phyloP scores from a whole-genome alignment of 2,888 invertebrate genomes.

The Galerucella calmariensis region DNA sequence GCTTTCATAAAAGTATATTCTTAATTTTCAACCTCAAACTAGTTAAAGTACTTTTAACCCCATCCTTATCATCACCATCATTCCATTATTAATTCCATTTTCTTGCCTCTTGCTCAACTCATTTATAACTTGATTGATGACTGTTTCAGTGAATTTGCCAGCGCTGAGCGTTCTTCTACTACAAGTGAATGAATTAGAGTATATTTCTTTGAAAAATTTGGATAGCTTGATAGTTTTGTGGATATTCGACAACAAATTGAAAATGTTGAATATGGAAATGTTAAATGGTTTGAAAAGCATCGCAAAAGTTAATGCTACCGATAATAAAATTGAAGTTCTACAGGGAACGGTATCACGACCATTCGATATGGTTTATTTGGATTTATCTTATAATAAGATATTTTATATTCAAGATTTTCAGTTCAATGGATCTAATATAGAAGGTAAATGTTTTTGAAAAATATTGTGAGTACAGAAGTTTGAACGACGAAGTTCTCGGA shows the following conservation, averaged over 20 bases:
- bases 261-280: constrained; percentile 23
- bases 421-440: constrained; percentile 30
- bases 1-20: too few species aligned
- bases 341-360: constrained; percentile 8
- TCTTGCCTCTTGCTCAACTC: not conserved
- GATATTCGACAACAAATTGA: constrained; percentile 33
- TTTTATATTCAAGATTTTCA: not conserved
- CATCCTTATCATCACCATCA: too few species aligned
- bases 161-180: constrained; percentile 26
- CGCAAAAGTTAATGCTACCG: constrained; percentile 29
- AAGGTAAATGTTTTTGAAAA: constrained; percentile 16
- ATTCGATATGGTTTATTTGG: constrained; percentile 28
- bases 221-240: constrained; percentile 33
- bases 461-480: not conserved
- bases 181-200: constrained; percentile 31
- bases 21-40: too few species aligned
- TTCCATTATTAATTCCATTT: too few species aligned
- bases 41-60: too few species aligned
- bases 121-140: constrained; percentile 7
- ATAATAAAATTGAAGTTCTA: constrained; percentile 20
- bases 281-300: constrained; percentile 33
- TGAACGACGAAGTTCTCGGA: too few species aligned
- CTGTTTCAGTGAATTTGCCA: constrained; percentile 35
- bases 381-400: constrained; percentile 30
- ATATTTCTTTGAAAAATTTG: constrained; percentile 21